phyloP scores from a whole-genome alignment of 2,888 invertebrate species.

The Trachelus stipa region DNA sequence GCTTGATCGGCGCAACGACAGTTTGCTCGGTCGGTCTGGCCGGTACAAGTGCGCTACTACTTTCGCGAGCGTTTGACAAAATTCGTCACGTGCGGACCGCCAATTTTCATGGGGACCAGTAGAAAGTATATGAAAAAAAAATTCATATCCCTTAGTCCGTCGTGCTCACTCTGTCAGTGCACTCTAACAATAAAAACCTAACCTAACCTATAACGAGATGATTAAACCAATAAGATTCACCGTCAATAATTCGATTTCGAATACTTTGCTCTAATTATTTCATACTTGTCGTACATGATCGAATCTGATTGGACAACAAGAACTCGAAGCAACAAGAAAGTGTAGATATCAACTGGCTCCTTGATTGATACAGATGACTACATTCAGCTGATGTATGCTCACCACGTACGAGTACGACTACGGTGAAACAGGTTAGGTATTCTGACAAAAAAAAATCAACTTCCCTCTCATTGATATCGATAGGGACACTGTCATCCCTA shows the following conservation, averaged over 20 bases:
- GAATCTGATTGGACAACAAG: conserved; percentile 49
- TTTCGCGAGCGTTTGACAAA: not conserved
- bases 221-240: not conserved
- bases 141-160: not conserved
- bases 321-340: conserved; percentile 40
- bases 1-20: not conserved
- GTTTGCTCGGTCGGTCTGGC: not conserved
- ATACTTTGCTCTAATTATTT: conserved; percentile 44
- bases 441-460: conserved; percentile 29
- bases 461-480: conserved; percentile 31
- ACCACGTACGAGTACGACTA: conserved; percentile 15
- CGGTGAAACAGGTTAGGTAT: conserved; percentile 49
- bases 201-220: not conserved
- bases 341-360: conserved; percentile 31
- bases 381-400: conserved; percentile 46
- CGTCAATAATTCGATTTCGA: not conserved
- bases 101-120: not conserved
- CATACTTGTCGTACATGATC: conserved; percentile 43
- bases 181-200: not conserved
- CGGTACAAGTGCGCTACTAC: not conserved
- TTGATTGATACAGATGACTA: conserved; percentile 59
- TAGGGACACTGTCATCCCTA: not conserved
- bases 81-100: not conserved
- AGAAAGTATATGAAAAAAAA: not conserved
- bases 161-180: not conserved